Base-by-base conservation (phyloP, 2,797 vertebrate genomes). In the Borostomias antarcticus region DNA sequence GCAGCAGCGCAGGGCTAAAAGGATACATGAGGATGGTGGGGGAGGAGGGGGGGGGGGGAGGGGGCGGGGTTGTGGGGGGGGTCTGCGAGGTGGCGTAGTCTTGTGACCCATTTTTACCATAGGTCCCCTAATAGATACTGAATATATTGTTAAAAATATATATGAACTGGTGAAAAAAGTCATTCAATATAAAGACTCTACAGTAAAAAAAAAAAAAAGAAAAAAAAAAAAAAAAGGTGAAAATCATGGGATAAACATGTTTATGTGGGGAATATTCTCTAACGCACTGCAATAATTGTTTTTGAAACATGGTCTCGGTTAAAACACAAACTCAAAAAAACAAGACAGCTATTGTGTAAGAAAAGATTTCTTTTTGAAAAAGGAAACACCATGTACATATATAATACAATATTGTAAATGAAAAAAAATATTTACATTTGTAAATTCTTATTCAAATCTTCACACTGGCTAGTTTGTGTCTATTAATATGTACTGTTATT, bases 1-100 rank as follows among this genome's bases (percentile, higher is more conserved):
- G 95, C 95, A 97, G 97, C 95, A 96, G 95, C 94, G 86, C 86
- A 93, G 90, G 93, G 91, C 89, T 87, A 89, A 90, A 92, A 89
- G 78, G 88, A 90, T 88, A 89, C 78, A 88, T 77, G 84, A 85
- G 89, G 89, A 85, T 76, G 87, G 70, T n/a, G n/a, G n/a, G n/a
- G n/a, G n/a, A n/a, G n/a, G 53, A 29, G 35, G 52, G 13, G 45
- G 53, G 62, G 43, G 80, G 87, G 87, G 84, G 81, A 64, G 64
- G 73, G 62, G 81, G 70, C 61, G 48, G 37, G 71, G 73, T 75
- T n/a, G n/a, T n/a, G 53, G 32, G 35, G 52, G 13, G 45, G 53
- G 62, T 51, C 81, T 88, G 87, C 85, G 81, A 64, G 64, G 73
- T 63, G 81, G 70, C 61, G 48, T 45, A 71, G 73, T 75, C 43